Evolutionary conservation across 2,888 invertebrate genomes (phyloP).

Genomic region (Acrobasis consociella): DNA sequence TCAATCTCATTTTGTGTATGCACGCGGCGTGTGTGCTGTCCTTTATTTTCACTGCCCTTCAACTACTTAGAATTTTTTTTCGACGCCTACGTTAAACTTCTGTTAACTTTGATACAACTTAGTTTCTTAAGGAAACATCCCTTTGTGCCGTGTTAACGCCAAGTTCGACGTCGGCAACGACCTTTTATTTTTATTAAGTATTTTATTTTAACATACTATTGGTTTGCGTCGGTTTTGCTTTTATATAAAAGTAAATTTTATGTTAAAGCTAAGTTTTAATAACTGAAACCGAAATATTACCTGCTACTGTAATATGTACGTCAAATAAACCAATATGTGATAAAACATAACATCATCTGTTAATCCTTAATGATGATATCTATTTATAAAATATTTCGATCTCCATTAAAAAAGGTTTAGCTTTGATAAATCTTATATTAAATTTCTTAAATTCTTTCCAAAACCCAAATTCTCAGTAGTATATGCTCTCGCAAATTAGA

Average conservation of each 20-base stretch:
- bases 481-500: not conserved
- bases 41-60: constrained; percentile 52
- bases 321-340: too few relatives aligned
- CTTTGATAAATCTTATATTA: too few relatives aligned
- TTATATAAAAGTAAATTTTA: not conserved
- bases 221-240: not conserved
- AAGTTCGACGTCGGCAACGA: constrained; percentile 25
- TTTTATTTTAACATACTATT: not conserved
- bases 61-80: constrained; percentile 49
- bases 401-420: too few relatives aligned
- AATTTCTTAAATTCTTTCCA: too few relatives aligned
- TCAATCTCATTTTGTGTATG: constrained; percentile 57
- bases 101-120: constrained; percentile 42
- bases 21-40: constrained; percentile 49
- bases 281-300: not conserved
- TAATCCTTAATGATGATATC: too few relatives aligned
- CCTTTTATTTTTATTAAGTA: not conserved
- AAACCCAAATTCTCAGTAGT: too few relatives aligned
- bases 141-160: constrained; percentile 42
- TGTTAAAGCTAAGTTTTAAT: not conserved
- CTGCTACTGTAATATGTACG: not conserved
- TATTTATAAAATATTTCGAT: too few relatives aligned
- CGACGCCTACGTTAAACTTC: constrained; percentile 41
- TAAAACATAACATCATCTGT: too few relatives aligned
- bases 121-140: constrained; percentile 43